phyloP scores from a whole-genome alignment of 2,797 vertebrate species.

The Prionace glauca region DNA sequence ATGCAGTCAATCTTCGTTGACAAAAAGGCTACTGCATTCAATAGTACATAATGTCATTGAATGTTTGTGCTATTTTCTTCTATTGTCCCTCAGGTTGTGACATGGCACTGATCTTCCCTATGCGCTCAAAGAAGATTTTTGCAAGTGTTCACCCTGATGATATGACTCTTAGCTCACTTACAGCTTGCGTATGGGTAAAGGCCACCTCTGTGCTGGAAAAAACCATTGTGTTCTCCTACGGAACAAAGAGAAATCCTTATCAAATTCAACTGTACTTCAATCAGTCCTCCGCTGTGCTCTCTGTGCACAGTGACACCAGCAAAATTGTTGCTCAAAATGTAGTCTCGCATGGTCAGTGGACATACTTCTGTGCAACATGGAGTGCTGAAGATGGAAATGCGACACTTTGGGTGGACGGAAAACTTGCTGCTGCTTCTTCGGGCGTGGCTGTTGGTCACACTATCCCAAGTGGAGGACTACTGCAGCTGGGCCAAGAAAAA shows the following conservation, averaged over 20 bases:
- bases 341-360: constrained; percentile 63
- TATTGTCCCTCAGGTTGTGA: constrained; percentile 69
- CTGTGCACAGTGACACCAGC: constrained; percentile 66
- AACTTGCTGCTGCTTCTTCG: constrained; percentile 48
- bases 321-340: constrained; percentile 54
- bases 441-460: constrained; percentile 63
- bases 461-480: constrained; percentile 67
- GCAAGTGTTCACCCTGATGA: constrained; percentile 65
- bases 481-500: constrained; percentile 85
- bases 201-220: constrained; percentile 71
- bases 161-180: constrained; percentile 67
- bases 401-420: constrained; percentile 69
- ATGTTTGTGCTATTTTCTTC: background rate
- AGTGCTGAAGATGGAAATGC: constrained; percentile 65
- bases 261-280: constrained; percentile 83
- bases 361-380: constrained; percentile 80
- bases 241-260: constrained; percentile 73
- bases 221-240: constrained; percentile 83
- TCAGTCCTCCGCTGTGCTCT: constrained; percentile 56
- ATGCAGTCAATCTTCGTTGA: background rate
- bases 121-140: constrained; percentile 84
- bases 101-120: constrained; percentile 80
- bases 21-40: background rate
- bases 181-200: constrained; percentile 82
- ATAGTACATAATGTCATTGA: background rate